Base-by-base conservation (phyloP, 2,113 vertebrate genomes). In the Thinocorus orbignyianus region DNA sequence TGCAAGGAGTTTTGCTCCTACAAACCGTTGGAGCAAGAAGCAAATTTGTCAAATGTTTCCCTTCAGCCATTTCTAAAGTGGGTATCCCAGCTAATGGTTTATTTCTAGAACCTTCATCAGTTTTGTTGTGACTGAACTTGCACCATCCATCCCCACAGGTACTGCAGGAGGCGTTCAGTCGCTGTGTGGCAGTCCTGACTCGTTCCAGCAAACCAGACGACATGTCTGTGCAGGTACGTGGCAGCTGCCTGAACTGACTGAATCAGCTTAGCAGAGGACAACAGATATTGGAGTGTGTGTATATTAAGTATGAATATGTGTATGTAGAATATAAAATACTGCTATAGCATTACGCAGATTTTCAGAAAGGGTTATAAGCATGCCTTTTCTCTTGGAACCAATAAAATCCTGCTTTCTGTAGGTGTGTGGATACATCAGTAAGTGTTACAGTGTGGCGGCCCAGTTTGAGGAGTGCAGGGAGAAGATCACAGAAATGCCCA, bases 401-500 rank as follows among this genome's bases (percentile, higher is more conserved):
- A 6, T 31, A 28, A 68, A 26, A 22, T 64, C 14, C 0, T 82
- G n/a, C 11, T 85, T 30, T 70, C 82, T 66, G 11, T 93, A 99
- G 99, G 99, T 99, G 30, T 99, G 99, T 97, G 99, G 99, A 42
- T 98, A 99, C 96, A 97, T 99, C 96, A 99, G 99, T 89, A 99
- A 97, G 90, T 99, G 99, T 96, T 99, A 99, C 88, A 99, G 99
- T 17, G 99, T 99, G 7, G 99, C 99, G 23, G 99, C 99, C 78
- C 99, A 99, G 96, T 99, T 99, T 97, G 99, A 99, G 93, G 99
- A 99, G 31, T 99, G 99, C 98, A 98, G 99, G 94, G 99, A 99
- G 95, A 99, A 99, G 98, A 99, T 99, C 77, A 99, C 99, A 16
- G 99, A 99, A 97, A 98, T 99, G 97, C 99, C 99, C 4, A 98